Evolutionary conservation across 53 echinoderm and acorn worm species (phyloP).

Genomic region (Temnopleurus reevesii): DNA sequence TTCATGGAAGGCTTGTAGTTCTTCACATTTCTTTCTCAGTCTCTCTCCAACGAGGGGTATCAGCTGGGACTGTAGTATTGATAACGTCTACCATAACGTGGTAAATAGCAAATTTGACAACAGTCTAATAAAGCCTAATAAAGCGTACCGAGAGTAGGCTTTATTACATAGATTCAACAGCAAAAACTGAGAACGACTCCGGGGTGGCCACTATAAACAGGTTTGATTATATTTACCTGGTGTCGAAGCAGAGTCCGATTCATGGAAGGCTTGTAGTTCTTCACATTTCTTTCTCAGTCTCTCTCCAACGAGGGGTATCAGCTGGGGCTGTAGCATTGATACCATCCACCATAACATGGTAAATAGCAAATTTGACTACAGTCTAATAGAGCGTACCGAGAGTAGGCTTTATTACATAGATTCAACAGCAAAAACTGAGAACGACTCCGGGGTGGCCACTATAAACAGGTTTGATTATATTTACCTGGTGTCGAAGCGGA

Average conservation of each 20-base stretch:
- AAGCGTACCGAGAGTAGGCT: too few species aligned
- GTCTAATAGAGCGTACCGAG: too few species aligned
- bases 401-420: too few species aligned
- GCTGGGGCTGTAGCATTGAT: slow-evolving; percentile 78
- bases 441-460: too few species aligned
- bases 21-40: slow-evolving; percentile 86
- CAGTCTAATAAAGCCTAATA: too few species aligned
- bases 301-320: slow-evolving; percentile 84
- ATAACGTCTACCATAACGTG: slow-evolving; percentile 67
- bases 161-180: too few species aligned
- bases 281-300: slow-evolving; percentile 85
- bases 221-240: slow-evolving; percentile 53
- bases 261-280: slow-evolving; percentile 65
- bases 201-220: too few species aligned
- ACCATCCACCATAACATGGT: slow-evolving; percentile 70
- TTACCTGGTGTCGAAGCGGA: slow-evolving; percentile 40
- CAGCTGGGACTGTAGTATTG: slow-evolving; percentile 80
- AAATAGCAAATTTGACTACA: too few species aligned
- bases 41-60: slow-evolving; percentile 84
- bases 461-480: too few species aligned
- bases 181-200: too few species aligned
- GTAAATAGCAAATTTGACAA: too few species aligned
- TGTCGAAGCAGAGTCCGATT: not conserved
- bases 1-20: slow-evolving; percentile 63
- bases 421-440: too few species aligned